Conservation (phyloP, 2,113 vertebrate species). For the Sturnira hondurensis region DNA sequence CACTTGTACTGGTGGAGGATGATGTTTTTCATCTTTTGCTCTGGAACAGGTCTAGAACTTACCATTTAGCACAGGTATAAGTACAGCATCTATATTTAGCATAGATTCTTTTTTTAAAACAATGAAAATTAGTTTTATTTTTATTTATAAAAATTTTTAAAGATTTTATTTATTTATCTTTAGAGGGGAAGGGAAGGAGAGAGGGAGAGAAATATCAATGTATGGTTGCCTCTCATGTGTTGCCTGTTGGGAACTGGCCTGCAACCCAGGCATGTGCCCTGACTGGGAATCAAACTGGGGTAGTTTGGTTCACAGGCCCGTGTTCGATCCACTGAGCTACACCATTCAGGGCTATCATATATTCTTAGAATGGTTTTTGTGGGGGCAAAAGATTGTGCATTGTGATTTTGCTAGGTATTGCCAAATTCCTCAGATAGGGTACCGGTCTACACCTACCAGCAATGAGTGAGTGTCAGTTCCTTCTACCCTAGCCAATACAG, state of each 20-base stretch:
- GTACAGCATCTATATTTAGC: not conserved
- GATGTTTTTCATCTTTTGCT: not conserved
- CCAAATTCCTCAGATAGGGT: not conserved
- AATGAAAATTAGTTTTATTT: too few species aligned
- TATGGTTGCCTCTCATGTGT: too few species aligned
- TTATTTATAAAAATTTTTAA: too few species aligned
- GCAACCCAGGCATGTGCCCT: too few species aligned
- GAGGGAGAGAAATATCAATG: too few species aligned
- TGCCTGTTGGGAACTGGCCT: too few species aligned
- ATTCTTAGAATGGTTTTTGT: not conserved
- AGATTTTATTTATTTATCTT: too few species aligned
- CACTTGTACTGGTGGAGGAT: not conserved
- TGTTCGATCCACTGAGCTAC: too few species aligned
- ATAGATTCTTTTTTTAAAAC: not conserved
- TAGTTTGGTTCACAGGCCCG: too few species aligned
- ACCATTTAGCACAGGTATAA: not conserved
- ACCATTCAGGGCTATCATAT: too few species aligned
- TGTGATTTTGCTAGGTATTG: not conserved
- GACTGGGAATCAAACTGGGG: too few species aligned
- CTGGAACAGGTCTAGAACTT: not conserved
- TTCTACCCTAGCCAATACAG: not conserved
- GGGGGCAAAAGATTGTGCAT: not conserved
- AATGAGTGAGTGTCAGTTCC: not conserved
- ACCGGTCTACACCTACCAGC: not conserved
- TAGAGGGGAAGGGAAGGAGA: too few species aligned